A percentile compares a stretch with the other conserved stretches of the same genome.
These are phyloP conservation scores for Scopus umbretta DNA, from an alignment of 2,113 vertebrate species.

Conservation along the genomic window DNA sequence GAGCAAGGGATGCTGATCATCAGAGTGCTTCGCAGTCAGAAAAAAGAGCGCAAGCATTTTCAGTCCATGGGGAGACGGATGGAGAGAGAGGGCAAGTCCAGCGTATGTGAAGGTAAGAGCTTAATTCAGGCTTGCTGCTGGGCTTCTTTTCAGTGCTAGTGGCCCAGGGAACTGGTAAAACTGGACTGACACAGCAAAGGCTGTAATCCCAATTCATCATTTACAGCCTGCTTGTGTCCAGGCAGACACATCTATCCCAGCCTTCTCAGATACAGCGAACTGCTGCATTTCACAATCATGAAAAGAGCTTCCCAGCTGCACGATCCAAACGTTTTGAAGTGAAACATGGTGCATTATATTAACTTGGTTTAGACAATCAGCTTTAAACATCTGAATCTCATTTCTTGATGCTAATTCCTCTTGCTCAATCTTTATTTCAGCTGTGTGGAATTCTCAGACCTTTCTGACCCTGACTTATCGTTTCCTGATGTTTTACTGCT, in stretches of 20 bases:
- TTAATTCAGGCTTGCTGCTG: neutral
- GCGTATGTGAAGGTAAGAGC: neutral
- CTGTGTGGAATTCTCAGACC: constrained; percentile 51
- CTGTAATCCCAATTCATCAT: neutral
- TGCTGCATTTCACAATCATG: constrained; percentile 50
- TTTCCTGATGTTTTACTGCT: constrained; percentile 30
- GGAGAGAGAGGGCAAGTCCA: neutral
- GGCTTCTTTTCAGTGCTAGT: neutral
- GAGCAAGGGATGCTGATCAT: neutral
- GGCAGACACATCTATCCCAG: constrained; percentile 6
- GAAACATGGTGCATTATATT: constrained; percentile 59
- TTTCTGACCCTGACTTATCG: neutral
- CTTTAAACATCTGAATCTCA: constrained; percentile 63
- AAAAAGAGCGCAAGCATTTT: neutral
- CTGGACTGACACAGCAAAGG: neutral
- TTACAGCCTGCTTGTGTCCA: neutral
- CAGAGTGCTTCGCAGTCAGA: accelerated
- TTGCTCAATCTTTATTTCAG: constrained; percentile 63
- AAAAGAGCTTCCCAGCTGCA: constrained; percentile 56
- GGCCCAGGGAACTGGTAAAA: neutral
- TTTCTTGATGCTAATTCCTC: constrained; percentile 63
- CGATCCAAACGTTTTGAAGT: constrained; percentile 49
- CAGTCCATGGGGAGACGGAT: neutral
- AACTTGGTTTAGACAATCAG: constrained; percentile 46
- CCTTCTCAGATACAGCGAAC: neutral